Percentiles rank a stretch among this genome's conserved stretches.
These are phyloP conservation scores for Edolisoma coerulescens DNA, from an alignment of 2,113 vertebrate genomes.

Conservation along the genomic window DNA sequence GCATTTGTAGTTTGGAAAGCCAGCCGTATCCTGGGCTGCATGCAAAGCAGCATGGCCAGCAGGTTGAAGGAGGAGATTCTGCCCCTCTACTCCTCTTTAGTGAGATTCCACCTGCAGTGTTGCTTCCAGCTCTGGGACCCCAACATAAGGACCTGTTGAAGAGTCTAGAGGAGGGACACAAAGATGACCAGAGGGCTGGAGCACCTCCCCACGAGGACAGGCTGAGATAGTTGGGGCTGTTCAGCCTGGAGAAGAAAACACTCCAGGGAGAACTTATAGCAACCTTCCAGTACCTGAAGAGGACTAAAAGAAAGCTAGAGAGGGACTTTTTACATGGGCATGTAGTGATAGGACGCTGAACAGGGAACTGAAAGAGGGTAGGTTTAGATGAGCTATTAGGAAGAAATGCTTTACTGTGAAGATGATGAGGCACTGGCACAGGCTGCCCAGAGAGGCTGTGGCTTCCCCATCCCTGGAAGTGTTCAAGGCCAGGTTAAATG, in stretches of 20 bases:
- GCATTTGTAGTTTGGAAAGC: neutral
- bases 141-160: neutral
- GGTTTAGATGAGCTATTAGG: neutral
- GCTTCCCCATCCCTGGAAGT: neutral
- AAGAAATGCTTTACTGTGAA: neutral
- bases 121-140: neutral
- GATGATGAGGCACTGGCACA: neutral
- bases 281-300: neutral
- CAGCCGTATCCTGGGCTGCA: neutral
- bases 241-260: neutral
- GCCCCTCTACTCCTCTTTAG: neutral
- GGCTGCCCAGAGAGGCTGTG: neutral
- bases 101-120: neutral
- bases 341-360: neutral
- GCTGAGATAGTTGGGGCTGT: neutral
- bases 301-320: neutral
- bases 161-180: fast-evolving
- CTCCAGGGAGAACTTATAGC: neutral
- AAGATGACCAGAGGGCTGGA: neutral
- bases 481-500: neutral
- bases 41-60: neutral
- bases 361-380: neutral
- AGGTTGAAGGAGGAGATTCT: neutral
- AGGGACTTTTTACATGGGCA: neutral
- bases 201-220: neutral